Base-by-base conservation (phyloP, 2,797 vertebrate species). In the Gymnoscopelus microlampas region DNA sequence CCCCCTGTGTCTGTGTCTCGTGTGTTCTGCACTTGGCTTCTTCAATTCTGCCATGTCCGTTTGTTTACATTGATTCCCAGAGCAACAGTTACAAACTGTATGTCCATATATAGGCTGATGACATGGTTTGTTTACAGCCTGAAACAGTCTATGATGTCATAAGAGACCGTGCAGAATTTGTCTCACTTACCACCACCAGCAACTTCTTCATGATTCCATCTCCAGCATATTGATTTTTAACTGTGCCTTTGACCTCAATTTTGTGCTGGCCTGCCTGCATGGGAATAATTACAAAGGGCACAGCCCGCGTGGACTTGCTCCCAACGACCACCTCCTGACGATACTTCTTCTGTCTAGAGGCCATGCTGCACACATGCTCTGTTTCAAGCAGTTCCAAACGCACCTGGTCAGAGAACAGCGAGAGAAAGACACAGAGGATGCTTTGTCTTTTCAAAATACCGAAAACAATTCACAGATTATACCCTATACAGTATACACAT, bases 251-350 rank as follows among this genome's bases (percentile, higher is more conserved):
- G 73, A 97, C 94, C 76, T 96, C 94, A 0, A 97, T 71, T 0
- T 56, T 70, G 0, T 87, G 88, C 0, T 85, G 11, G 0, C 94
- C 95, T 0, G 89, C 19, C 53, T 84, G 86, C 81, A 96, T 84
- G 5, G 97, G 96, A 51, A 97, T 94, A 0, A 98, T 68, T 66
- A 96, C 4, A 0, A 94, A 96, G 0, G 95, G 90, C 0, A 98
- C 89, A 0, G 94, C 60, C 15, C 79, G 29, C 0, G 95, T 95
- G 0, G 92, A 92, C 6, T 69, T 14, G 0, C 53, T 0, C 0
- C 69, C 86, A 8, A 98, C 6, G 0, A 0, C 1, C 0, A 97
- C 58, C 0, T 74, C 78, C 79, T 93, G 91, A 0, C 80, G 83
- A 84, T 88, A 91, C 26, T 44, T 89, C 5, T 4, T 15, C 71